These are phyloP conservation scores for Acanthacorydalis orientalis DNA, from an alignment of 2,888 invertebrate species.

Conservation along the genomic window DNA sequence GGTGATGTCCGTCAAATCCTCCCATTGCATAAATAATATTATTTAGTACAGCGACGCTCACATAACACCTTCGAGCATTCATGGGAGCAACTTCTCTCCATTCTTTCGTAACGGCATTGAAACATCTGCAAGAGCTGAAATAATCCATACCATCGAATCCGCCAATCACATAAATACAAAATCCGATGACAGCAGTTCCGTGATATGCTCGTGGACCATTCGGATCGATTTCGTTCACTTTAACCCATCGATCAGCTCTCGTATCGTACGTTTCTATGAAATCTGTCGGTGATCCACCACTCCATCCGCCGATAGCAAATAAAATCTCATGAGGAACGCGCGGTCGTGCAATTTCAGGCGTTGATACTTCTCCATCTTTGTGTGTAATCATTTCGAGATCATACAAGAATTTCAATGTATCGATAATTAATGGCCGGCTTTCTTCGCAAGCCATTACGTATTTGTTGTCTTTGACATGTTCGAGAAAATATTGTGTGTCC, in stretches of 20 bases:
- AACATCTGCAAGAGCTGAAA: conserved; percentile 55
- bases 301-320: conserved; percentile 73
- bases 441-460: conserved; percentile 70
- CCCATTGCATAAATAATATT: conserved; percentile 76
- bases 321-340: conserved; percentile 78
- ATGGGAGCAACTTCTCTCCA: conserved; percentile 86
- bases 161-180: conserved; percentile 75
- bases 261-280: conserved; percentile 82
- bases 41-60: conserved; percentile 63
- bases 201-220: conserved; percentile 80
- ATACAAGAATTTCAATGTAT: conserved; percentile 80
- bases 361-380: conserved; percentile 63
- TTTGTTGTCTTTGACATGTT: conserved; percentile 75
- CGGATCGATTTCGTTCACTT: conserved; percentile 63
- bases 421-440: conserved; percentile 76
- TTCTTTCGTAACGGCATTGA: conserved; percentile 64
- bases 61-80: conserved; percentile 77
- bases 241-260: conserved; percentile 77
- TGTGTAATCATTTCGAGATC: conserved; percentile 77
- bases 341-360: conserved; percentile 68
- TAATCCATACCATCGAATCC: conserved; percentile 82
- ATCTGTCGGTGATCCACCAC: conserved; percentile 53
- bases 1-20: conserved; percentile 71
- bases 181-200: conserved; percentile 76
- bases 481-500: conserved; percentile 79